These are phyloP conservation scores for Tympanuchus pallidicinctus DNA, from an alignment of 2,113 vertebrate genomes.

Conservation along the genomic window DNA sequence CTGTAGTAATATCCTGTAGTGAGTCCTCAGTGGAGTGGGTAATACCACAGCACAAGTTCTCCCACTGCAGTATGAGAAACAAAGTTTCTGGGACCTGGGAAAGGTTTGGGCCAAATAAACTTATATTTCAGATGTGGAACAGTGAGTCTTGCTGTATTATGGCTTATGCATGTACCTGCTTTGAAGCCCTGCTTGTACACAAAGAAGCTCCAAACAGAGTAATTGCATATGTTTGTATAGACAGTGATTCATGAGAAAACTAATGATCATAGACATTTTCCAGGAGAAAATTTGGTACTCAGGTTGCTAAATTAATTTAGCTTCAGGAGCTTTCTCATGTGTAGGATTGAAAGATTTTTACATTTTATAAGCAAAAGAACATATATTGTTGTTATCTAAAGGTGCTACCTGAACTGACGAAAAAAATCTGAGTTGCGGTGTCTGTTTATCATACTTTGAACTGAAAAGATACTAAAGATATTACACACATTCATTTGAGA, in stretches of 20 bases:
- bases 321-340: not conserved
- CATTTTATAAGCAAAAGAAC: not conserved
- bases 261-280: not conserved
- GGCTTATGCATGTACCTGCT: not conserved
- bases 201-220: not conserved
- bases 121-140: not conserved
- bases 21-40: not conserved
- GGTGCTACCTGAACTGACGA: not conserved
- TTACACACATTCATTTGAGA: not conserved
- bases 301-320: not conserved
- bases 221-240: not conserved
- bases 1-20: fast-evolving
- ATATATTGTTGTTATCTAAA: not conserved
- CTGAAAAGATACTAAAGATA: not conserved
- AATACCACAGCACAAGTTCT: not conserved
- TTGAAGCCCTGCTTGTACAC: not conserved
- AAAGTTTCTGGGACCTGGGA: not conserved
- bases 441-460: not conserved
- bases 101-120: not conserved
- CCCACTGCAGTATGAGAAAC: fast-evolving
- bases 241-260: not conserved
- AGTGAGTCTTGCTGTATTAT: not conserved
- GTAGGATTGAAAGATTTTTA: not conserved
- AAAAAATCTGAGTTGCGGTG: not conserved
- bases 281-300: not conserved